Conservation (phyloP, 2,113 vertebrate species). For the Stegostoma tigrinum region DNA sequence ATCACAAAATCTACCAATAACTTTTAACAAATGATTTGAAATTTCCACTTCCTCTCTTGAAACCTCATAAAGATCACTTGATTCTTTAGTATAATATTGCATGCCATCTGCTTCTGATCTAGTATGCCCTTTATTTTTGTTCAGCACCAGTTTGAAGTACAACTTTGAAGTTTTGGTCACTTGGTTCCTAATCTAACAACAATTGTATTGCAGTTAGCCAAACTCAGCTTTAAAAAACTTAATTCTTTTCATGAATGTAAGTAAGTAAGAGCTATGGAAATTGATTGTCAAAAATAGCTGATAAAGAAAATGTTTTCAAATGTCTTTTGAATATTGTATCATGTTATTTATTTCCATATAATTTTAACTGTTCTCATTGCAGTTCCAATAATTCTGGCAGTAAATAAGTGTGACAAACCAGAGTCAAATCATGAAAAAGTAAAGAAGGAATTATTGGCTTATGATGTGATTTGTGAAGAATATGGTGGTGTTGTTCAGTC, state of each 20-base stretch:
- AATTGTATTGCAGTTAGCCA: not conserved
- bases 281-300: not conserved
- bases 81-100: not conserved
- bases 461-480: constrained; percentile 84
- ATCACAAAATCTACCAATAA: not conserved
- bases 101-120: not conserved
- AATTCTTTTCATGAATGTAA: not conserved
- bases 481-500: constrained; percentile 87
- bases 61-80: not conserved
- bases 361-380: constrained; percentile 34
- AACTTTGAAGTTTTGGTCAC: not conserved
- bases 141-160: not conserved
- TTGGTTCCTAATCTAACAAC: not conserved
- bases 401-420: constrained; percentile 90
- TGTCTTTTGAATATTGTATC: not conserved
- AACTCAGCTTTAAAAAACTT: not conserved
- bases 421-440: constrained; percentile 75
- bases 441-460: constrained; percentile 72
- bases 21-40: not conserved
- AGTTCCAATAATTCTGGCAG: constrained; percentile 87
- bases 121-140: not conserved
- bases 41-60: not conserved
- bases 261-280: not conserved
- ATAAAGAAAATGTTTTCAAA: constrained; percentile 4
- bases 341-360: not conserved